Conservation (phyloP, 1,140 invertebrate genomes). For the Megalopta genalis region DNA sequence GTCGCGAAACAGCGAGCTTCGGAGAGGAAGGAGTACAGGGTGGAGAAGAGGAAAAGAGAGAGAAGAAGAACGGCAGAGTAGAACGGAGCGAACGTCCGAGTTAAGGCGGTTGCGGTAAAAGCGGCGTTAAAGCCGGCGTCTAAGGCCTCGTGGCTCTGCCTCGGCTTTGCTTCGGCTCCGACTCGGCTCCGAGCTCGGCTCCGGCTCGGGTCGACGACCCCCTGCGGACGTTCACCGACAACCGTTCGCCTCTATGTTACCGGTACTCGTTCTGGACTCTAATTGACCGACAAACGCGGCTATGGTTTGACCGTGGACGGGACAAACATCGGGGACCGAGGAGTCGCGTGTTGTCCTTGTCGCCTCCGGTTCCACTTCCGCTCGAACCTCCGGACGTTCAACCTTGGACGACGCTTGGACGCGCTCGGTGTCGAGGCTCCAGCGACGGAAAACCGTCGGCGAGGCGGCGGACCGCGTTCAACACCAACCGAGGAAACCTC, state of each 20-base stretch:
- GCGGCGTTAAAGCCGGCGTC: conserved; percentile 30
- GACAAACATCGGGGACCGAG: neutral
- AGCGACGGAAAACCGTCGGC: no score
- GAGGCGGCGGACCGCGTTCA: no score
- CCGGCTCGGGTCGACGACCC: conserved; percentile 73
- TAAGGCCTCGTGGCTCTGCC: neutral
- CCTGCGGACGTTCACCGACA: conserved; percentile 78
- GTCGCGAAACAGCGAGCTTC: conserved; percentile 7
- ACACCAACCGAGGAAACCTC: no score
- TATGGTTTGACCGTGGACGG: conserved; percentile 28
- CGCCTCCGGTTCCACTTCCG: neutral
- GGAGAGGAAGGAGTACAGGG: neutral
- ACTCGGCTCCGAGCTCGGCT: no score
- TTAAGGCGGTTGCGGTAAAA: conserved; percentile 29
- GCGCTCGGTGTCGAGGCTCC: neutral
- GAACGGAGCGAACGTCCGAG: neutral
- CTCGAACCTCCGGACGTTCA: neutral
- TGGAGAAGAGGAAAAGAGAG: neutral
- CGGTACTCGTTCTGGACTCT: conserved; percentile 62
- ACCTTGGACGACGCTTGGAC: neutral
- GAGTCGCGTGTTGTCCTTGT: neutral
- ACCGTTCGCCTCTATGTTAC: conserved; percentile 64
- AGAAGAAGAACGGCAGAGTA: neutral
- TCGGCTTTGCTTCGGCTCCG: no score
- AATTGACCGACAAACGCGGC: conserved; percentile 69